phyloP scores from a whole-genome alignment of 2,888 invertebrate species.

The Parnassius apollo region DNA sequence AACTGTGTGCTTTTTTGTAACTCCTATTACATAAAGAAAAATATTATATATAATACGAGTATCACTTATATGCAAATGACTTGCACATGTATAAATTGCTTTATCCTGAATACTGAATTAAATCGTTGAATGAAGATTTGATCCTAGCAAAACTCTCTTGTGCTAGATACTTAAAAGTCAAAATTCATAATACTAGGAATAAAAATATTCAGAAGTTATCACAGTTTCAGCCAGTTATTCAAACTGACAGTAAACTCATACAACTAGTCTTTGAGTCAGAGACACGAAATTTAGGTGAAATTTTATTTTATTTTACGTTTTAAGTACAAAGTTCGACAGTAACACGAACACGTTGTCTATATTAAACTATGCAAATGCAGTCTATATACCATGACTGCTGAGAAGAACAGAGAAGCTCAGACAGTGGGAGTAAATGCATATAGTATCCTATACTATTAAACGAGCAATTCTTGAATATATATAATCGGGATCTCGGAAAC shows the following conservation, averaged over 20 bases:
- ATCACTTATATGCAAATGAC: no score
- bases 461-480: no score
- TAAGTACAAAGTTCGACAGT: neutral
- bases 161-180: neutral
- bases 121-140: neutral
- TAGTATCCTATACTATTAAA: no score
- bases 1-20: no score
- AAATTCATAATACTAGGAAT: no score
- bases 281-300: no score
- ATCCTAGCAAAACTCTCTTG: neutral
- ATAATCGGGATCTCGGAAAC: no score
- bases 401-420: neutral
- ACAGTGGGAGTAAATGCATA: neutral
- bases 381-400: neutral
- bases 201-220: neutral
- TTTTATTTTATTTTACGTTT: neutral
- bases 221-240: neutral
- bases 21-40: no score
- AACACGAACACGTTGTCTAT: neutral
- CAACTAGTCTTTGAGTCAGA: neutral
- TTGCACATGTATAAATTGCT: neutral
- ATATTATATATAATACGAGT: no score
- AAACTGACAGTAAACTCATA: neutral
- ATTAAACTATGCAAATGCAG: neutral
- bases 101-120: neutral